Evolutionary conservation across 2,113 vertebrate genomes (phyloP).

Genomic region (Corythaixoides concolor): DNA sequence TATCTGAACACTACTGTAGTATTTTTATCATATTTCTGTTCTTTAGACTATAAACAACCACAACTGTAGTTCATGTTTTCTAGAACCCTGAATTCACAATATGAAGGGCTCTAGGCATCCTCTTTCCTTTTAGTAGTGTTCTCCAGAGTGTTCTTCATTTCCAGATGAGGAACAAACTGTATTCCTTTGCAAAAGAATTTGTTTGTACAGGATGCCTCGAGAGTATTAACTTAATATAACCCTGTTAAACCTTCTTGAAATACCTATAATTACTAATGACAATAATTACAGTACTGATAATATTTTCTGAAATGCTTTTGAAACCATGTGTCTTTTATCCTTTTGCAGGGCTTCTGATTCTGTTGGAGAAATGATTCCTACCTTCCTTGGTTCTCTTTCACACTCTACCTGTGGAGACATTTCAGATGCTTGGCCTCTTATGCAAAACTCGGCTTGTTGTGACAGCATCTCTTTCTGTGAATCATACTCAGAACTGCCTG

Average conservation of each 20-base stretch:
- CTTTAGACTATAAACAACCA: neutral
- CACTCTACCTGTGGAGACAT: conserved; percentile 69
- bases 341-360: conserved; percentile 68
- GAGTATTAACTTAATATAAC: neutral
- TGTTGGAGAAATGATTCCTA: conserved; percentile 71
- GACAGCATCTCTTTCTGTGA: conserved; percentile 71
- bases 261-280: neutral
- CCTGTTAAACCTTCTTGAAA: neutral
- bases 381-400: conserved; percentile 73
- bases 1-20: neutral
- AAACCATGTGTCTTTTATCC: neutral
- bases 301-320: neutral
- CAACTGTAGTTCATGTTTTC: neutral
- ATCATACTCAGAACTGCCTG: conserved; percentile 65
- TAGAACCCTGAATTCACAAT: neutral
- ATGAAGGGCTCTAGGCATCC: neutral
- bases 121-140: neutral
- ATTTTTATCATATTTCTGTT: neutral
- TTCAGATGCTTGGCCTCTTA: conserved; percentile 80
- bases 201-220: neutral
- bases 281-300: neutral
- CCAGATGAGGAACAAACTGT: neutral
- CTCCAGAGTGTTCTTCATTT: neutral
- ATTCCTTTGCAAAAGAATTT: neutral
- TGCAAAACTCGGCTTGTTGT: conserved; percentile 64